Base-by-base conservation (phyloP, 2,113 vertebrate genomes). In the Lophochroa leadbeateri region DNA sequence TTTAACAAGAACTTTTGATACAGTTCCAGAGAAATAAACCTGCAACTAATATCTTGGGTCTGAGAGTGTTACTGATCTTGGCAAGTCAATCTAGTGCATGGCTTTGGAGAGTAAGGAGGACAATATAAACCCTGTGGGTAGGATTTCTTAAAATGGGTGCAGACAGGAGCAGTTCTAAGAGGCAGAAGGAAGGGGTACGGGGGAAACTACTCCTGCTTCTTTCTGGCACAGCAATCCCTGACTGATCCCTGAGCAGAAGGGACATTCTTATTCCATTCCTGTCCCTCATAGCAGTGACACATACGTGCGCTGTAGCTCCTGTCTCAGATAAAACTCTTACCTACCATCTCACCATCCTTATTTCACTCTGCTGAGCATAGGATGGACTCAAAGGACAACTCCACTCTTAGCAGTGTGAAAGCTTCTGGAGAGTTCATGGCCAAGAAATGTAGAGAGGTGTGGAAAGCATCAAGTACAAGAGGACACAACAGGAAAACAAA, bases 11-110 rank as follows among this genome's bases (percentile, higher is more conserved):
- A 44, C 44, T 78, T 96, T 75, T 88, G 82, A 67, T 58, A 81
- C 41, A 35, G 43, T 78, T 96, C 85, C 94, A 96, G 76, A 95
- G 90, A 93, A 93, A 90, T 55, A 97, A 96, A 90, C 82, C 82
- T 96, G 93, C 63, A 96, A 90, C 58, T 82, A 93, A 91, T 95
- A 88, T 83, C 82, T 72, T 67, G 46, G 50, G 37, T 82, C 71
- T 85, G 70, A 84, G 44, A 65, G 13, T 55, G 27, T 88, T 68
- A 60, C 58, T 67, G 68, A 49, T 92, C 68, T 77, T 93, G 75
- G 81, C 92, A 95, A 94, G 43, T 79, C 47, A 71, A 60, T 83
- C 46, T 49, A 82, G 43, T 43, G 41, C 41, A 8, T 43, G 85
- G 60, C 58, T 93, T 91, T 86, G 67, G 82, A 88, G 71, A 58